These are phyloP conservation scores for Champsocephalus gunnari DNA, from an alignment of 2,797 vertebrate species.

Conservation along the genomic window DNA sequence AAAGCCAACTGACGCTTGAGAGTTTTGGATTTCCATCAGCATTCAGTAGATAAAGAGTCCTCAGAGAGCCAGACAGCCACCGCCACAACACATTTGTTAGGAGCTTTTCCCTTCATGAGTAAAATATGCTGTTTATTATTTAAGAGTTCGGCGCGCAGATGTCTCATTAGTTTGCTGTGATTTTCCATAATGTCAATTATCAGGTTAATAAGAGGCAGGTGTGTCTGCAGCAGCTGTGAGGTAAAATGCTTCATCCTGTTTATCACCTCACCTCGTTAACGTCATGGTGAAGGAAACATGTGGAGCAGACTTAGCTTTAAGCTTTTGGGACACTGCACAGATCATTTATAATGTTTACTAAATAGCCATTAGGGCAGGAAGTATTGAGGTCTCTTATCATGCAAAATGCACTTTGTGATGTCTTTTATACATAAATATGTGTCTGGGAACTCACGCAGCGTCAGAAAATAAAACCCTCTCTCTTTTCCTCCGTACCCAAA, in stretches of 20 bases:
- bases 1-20: conserved; percentile 1
- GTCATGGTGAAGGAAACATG: not conserved
- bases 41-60: conserved; percentile 38
- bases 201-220: conserved; percentile 35
- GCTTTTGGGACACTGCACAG: not conserved
- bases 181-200: conserved; percentile 28
- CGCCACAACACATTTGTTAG: conserved; percentile 52
- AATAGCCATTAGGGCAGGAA: not conserved
- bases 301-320: not conserved
- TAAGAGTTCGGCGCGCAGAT: conserved; percentile 22
- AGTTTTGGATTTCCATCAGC: conserved; percentile 30
- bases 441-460: no score
- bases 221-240: conserved; percentile 1
- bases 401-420: no score
- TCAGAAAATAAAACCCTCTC: no score
- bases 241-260: not conserved
- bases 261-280: conserved; percentile 8
- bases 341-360: not conserved
- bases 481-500: no score
- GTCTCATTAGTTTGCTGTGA: conserved; percentile 34
- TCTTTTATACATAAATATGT: no score
- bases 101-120: conserved; percentile 24
- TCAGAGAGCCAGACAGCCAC: conserved; percentile 18
- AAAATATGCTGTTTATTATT: conserved; percentile 22
- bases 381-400: no score